Conservation (phyloP, 2,888 invertebrate species). For the Myopa tessellatipennis region DNA sequence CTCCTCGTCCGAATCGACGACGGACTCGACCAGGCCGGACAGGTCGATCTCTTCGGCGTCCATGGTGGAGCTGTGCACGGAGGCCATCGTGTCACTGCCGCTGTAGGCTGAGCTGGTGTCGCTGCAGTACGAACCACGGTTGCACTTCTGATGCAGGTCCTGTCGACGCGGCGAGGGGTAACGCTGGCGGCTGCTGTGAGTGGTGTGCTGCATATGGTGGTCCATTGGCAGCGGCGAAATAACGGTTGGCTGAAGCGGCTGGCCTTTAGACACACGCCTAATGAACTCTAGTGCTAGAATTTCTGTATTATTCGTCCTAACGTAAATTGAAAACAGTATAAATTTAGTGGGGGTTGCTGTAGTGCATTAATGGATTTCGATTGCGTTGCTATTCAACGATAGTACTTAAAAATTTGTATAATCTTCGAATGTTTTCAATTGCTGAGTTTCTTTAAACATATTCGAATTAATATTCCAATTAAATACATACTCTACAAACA, state of each 20-base stretch:
- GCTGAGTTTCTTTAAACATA: no score
- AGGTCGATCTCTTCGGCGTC: conserved; percentile 89
- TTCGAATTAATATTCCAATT: no score
- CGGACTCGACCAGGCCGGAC: conserved; percentile 93
- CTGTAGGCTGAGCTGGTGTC: conserved; percentile 97
- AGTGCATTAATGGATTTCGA: no score
- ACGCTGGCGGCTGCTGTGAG: conserved; percentile 30
- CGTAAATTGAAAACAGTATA: no score
- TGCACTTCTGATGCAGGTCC: conserved; percentile 86
- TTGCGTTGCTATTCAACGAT: no score
- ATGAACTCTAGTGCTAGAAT: no score
- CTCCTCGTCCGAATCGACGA: conserved; percentile 94
- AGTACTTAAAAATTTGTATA: no score
- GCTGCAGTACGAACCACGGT: conserved; percentile 86
- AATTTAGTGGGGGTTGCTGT: no score
- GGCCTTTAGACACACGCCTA: neutral
- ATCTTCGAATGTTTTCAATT: no score
- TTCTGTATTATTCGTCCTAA: no score
- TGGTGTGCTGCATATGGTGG: conserved; percentile 1
- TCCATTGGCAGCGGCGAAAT: neutral
- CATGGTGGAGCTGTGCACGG: conserved; percentile 86
- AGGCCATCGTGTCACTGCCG: conserved; percentile 96
- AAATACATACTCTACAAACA: no score
- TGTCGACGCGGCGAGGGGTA: conserved; percentile 67
- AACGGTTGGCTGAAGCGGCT: neutral